Conservation (phyloP, 2,113 vertebrate genomes). For the Platycercus adscitus region DNA sequence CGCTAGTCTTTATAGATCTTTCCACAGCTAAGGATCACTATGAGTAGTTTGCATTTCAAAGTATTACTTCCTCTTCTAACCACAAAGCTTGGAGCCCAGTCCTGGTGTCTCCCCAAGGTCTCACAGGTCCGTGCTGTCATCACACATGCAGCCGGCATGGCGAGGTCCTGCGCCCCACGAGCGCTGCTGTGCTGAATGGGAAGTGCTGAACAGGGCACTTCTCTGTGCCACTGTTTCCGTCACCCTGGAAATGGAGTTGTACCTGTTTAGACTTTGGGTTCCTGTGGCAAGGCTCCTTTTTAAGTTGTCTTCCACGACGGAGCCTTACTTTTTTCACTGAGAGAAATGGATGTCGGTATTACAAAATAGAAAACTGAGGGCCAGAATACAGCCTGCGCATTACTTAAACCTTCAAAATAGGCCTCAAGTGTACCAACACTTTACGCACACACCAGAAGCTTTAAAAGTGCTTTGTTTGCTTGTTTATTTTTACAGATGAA, state of each 20-base stretch:
- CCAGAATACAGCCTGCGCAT: background rate
- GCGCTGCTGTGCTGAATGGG: background rate
- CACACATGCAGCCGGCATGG: background rate
- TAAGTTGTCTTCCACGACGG: background rate
- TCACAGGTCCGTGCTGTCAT: background rate
- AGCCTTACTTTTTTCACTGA: slow-evolving; percentile 22
- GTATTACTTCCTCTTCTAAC: background rate
- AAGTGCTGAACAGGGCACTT: background rate
- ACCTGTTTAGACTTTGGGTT: background rate
- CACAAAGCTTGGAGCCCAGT: background rate
- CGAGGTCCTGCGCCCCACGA: rapidly evolving
- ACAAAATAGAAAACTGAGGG: background rate
- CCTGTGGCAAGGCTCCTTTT: background rate
- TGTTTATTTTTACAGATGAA: background rate
- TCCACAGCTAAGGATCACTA: background rate
- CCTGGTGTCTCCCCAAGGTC: background rate
- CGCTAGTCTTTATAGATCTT: background rate
- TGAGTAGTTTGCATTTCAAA: slow-evolving; percentile 6
- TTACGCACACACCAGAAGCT: background rate
- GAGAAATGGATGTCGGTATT: background rate
- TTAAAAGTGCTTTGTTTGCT: background rate
- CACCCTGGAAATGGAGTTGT: background rate
- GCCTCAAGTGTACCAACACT: background rate
- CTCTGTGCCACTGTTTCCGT: background rate
- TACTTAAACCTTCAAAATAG: background rate